Conservation (phyloP, 2,888 invertebrate genomes). For the Scaeva pyrastri region DNA sequence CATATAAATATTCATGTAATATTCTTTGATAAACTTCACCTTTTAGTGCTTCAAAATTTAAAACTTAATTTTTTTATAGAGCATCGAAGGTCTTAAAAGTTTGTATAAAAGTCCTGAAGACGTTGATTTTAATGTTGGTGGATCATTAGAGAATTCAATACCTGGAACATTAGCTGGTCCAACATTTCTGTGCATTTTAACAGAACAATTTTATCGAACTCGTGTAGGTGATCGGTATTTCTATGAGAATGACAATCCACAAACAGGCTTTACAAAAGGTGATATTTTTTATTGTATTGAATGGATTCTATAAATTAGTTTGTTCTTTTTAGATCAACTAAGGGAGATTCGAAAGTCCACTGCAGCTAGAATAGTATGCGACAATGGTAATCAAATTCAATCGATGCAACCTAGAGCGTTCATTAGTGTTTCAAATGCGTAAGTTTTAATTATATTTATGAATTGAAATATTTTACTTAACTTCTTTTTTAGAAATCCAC, state of each 20-base stretch:
- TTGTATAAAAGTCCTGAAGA: conserved; percentile 91
- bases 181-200: conserved; percentile 94
- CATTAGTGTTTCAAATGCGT: conserved; percentile 86
- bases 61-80: conserved; percentile 47
- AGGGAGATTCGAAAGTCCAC: conserved; percentile 90
- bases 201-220: conserved; percentile 94
- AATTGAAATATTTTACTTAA: not conserved
- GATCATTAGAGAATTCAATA: conserved; percentile 90
- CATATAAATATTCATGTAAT: conserved; percentile 86
- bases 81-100: conserved; percentile 87
- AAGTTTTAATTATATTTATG: too few species aligned
- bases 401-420: conserved; percentile 89
- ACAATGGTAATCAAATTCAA: conserved; percentile 89
- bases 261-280: conserved; percentile 88
- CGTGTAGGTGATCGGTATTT: conserved; percentile 94
- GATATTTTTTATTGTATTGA: not conserved
- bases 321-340: conserved; percentile 86
- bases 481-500: not conserved
- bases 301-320: not conserved
- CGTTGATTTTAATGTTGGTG: conserved; percentile 94
- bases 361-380: conserved; percentile 91
- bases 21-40: not conserved
- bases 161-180: conserved; percentile 92
- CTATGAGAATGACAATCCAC: conserved; percentile 89
- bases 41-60: not conserved